Conservation (phyloP, 2,888 invertebrate genomes). For the Rhimphoctona megacephalus region DNA sequence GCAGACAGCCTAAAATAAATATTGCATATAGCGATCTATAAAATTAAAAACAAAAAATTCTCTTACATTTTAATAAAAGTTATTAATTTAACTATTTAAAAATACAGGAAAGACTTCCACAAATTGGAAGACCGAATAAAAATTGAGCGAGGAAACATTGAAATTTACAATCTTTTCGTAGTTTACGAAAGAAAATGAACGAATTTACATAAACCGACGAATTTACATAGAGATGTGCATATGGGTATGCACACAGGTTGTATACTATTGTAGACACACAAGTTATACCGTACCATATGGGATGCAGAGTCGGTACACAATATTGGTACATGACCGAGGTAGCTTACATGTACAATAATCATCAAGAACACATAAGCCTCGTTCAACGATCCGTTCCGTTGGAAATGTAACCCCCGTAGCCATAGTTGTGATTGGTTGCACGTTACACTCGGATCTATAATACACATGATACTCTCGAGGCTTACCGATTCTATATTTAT, state of each 20-base stretch:
- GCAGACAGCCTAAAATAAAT: not conserved
- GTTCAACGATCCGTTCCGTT: constrained; percentile 37
- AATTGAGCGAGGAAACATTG: not conserved
- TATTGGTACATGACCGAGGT: constrained; percentile 11
- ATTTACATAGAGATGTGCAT: constrained; percentile 11
- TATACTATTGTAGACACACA: constrained; percentile 16
- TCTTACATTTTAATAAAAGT: too few relatives aligned
- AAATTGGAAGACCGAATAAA: not conserved
- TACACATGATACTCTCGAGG: constrained; percentile 25
- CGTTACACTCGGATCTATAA: constrained; percentile 31
- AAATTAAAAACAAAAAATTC: not conserved
- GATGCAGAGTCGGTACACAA: constrained; percentile 3
- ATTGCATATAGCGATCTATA: not conserved
- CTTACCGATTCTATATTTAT: constrained; percentile 7
- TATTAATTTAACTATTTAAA: not conserved
- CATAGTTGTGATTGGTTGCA: constrained; percentile 29
- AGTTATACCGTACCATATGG: constrained; percentile 16
- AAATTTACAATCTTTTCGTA: not conserved
- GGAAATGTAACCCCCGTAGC: constrained; percentile 48
- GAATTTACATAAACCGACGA: not conserved
- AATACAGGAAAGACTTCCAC: not conserved
- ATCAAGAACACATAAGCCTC: constrained; percentile 57
- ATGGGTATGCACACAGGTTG: not conserved
- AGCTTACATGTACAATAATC: constrained; percentile 37
- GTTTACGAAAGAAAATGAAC: not conserved